Percentiles rank a stretch among this genome's conserved stretches.
Conservation (phyloP, 2,113 vertebrate genomes). For the Galeopterus variegatus region DNA sequence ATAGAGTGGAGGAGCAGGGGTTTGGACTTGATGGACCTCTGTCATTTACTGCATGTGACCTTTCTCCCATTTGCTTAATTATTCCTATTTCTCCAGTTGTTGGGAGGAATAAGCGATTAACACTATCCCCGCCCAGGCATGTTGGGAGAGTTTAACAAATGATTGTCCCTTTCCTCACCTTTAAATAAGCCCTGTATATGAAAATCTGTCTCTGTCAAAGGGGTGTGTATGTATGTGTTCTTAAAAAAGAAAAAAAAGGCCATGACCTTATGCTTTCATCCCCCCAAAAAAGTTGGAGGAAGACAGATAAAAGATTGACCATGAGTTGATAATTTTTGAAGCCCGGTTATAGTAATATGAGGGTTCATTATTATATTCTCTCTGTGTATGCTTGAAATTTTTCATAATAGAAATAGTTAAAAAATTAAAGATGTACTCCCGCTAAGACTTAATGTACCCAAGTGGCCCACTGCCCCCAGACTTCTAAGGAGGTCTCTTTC, state of each 20-base stretch:
- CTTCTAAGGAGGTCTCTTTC: not conserved
- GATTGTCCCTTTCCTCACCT: not conserved
- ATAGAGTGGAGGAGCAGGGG: not conserved
- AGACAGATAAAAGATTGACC: not conserved
- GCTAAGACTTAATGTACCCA: not conserved
- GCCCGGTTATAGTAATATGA: not conserved
- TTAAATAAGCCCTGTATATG: not conserved
- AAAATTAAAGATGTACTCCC: not conserved
- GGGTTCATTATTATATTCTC: not conserved
- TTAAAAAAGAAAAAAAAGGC: not conserved
- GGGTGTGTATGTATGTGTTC: not conserved
- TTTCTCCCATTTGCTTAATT: not conserved
- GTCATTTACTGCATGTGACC: not conserved
- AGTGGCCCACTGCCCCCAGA: not conserved
- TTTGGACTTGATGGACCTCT: not conserved
- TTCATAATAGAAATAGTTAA: constrained; percentile 49
- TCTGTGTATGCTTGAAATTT: not conserved
- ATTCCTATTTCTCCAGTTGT: not conserved
- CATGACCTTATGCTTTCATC: not conserved
- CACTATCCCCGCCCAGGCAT: not conserved
- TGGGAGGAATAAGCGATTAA: not conserved
- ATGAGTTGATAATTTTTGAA: not conserved
- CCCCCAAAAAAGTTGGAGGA: not conserved
- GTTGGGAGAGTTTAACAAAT: not conserved
- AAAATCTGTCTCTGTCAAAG: not conserved